Percentiles rank a stretch among this genome's conserved stretches.
Conservation (phyloP, 2,113 vertebrate genomes). For the Mesocricetus auratus region DNA sequence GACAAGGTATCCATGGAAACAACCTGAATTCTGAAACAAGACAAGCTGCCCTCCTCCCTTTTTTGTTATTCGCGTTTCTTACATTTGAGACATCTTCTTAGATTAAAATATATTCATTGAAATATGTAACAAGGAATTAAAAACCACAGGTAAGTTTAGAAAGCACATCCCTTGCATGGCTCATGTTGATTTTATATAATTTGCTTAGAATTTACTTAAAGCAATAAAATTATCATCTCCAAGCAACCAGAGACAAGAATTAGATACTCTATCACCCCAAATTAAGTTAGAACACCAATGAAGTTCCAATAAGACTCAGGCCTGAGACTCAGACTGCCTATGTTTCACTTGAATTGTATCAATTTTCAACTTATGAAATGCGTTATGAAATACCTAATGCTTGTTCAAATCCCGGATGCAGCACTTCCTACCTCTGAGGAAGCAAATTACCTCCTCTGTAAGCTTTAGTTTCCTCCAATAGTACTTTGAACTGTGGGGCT, state of each 20-base stretch:
- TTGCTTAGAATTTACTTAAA: background rate
- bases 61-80: background rate
- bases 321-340: background rate
- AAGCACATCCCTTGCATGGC: background rate
- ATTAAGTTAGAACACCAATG: background rate
- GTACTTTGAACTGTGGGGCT: background rate
- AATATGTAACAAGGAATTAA: background rate
- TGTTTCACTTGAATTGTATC: background rate
- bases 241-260: background rate
- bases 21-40: constrained; percentile 49
- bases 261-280: background rate
- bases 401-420: background rate
- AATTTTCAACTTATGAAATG: background rate
- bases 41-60: background rate
- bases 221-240: constrained; percentile 20
- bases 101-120: constrained; percentile 15
- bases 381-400: background rate
- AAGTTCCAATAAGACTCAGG: constrained; percentile 2
- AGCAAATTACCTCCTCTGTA: background rate
- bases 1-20: background rate
- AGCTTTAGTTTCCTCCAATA: background rate
- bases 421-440: background rate
- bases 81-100: background rate
- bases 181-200: background rate
- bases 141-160: background rate